These are phyloP conservation scores for Drosophila orena DNA, from an alignment of 1,140 invertebrate genomes.

Conservation along the genomic window DNA sequence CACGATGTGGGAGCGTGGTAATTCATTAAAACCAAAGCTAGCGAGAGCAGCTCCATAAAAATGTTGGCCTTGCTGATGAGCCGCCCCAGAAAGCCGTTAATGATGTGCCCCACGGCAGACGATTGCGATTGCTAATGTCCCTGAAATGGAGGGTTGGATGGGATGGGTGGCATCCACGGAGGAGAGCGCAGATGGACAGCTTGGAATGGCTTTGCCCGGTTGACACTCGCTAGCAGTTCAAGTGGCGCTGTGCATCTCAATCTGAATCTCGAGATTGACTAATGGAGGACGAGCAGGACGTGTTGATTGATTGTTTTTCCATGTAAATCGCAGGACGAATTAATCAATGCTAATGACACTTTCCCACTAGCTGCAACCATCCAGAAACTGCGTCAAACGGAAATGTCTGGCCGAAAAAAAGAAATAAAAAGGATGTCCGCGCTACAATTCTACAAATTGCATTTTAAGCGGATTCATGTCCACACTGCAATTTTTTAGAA, in stretches of 20 bases:
- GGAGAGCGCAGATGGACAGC: conserved; percentile 18
- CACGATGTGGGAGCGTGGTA: conserved; percentile 30
- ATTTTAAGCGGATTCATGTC: conserved; percentile 64
- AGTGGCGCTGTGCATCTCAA: conserved; percentile 70
- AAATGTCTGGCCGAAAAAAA: conserved; percentile 38
- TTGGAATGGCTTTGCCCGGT: conserved; percentile 42
- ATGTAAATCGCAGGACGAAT: conserved; percentile 83
- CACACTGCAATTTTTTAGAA: conserved; percentile 69
- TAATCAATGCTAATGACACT: conserved; percentile 85
- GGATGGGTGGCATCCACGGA: conserved; percentile 15
- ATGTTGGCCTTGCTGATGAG: conserved; percentile 54
- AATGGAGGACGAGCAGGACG: conserved; percentile 67
- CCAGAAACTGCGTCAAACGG: conserved; percentile 55
- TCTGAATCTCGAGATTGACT: conserved; percentile 79
- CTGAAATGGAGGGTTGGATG: conserved; percentile 35
- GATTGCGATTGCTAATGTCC: conserved; percentile 70
- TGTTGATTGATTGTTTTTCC: conserved; percentile 84
- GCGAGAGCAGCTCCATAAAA: conserved; percentile 46
- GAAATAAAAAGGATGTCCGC: conserved; percentile 7
- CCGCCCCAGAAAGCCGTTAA: conserved; percentile 57
- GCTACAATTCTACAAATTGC: conserved; percentile 62
- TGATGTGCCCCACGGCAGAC: conserved; percentile 69
- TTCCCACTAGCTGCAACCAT: conserved; percentile 64
- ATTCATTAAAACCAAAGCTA: conserved; percentile 75
- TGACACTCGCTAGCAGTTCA: conserved; percentile 59